Evolutionary conservation across 30 jellyfish, hydroid and myxozoan genomes (phyloP).

Genomic region (Mastigias papua): DNA sequence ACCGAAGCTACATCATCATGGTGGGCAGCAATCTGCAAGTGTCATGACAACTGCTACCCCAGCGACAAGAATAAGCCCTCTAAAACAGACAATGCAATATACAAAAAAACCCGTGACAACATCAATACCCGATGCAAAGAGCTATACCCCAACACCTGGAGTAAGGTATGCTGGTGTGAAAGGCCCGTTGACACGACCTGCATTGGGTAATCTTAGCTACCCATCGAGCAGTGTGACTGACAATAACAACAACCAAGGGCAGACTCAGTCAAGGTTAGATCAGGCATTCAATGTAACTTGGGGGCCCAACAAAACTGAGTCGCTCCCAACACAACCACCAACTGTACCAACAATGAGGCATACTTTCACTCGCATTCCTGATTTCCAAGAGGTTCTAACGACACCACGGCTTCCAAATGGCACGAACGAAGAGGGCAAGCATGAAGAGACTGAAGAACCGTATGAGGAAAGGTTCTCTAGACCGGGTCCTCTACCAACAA

Average conservation of each 20-base stretch:
- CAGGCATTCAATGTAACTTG: slow-evolving; percentile 41
- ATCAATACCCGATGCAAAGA: slow-evolving; percentile 54
- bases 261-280: slow-evolving; percentile 33
- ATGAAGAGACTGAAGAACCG: slow-evolving; percentile 32
- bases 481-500: slow-evolving; percentile 57
- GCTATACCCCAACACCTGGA: slow-evolving; percentile 64
- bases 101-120: slow-evolving; percentile 40
- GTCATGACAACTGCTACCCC: slow-evolving; percentile 41
- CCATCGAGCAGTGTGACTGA: slow-evolving; percentile 32
- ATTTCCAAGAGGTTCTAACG: slow-evolving; percentile 70
- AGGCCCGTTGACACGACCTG: slow-evolving; percentile 74
- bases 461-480: slow-evolving; percentile 47
- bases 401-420: slow-evolving; percentile 63
- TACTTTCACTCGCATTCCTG: slow-evolving; percentile 73
- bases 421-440: slow-evolving; percentile 5
- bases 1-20: slow-evolving; percentile 23
- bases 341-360: slow-evolving; percentile 57
- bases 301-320: slow-evolving; percentile 40
- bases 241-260: slow-evolving; percentile 1
- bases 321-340: slow-evolving; percentile 50
- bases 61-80: neutral
- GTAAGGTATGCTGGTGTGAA: slow-evolving; percentile 20
- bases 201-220: slow-evolving; percentile 16
- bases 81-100: slow-evolving; percentile 3
- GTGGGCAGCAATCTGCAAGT: neutral